A percentile compares a stretch with the other conserved stretches of the same genome.
phyloP scores from a whole-genome alignment of 1,140 invertebrate genomes.

The Cotesia vestalis region DNA sequence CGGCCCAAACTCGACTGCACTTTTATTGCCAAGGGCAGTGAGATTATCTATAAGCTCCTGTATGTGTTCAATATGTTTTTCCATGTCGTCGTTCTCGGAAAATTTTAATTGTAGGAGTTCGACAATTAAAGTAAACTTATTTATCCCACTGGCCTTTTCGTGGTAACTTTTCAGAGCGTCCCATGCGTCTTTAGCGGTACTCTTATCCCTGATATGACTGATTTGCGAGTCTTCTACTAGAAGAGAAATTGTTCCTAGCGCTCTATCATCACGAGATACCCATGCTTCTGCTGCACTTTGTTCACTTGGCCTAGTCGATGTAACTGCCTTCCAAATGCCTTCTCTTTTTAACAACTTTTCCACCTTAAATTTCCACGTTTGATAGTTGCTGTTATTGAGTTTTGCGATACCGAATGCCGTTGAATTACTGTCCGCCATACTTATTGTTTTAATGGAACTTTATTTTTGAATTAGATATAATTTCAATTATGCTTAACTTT shows the following conservation, averaged over 20 bases:
- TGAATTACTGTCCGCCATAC: too few species aligned
- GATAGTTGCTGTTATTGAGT: constrained; percentile 31
- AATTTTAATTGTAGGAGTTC: too few species aligned
- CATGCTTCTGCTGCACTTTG: neutral
- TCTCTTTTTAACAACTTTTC: constrained; percentile 35
- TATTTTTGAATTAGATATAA: too few species aligned
- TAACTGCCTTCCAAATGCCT: constrained; percentile 34
- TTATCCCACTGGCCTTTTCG: neutral
- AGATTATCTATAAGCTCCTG: too few species aligned
- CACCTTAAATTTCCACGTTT: constrained; percentile 40
- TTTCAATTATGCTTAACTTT: too few species aligned
- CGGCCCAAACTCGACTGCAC: too few species aligned
- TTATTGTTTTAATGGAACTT: too few species aligned
- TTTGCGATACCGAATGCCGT: neutral
- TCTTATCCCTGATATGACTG: constrained; percentile 16
- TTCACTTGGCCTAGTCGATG: neutral
- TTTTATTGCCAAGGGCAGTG: too few species aligned
- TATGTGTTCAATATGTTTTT: too few species aligned
- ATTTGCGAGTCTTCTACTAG: constrained; percentile 34
- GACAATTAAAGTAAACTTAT: too few species aligned
- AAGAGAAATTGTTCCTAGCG: constrained; percentile 30
- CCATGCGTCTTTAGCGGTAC: constrained; percentile 32
- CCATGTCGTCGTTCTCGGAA: too few species aligned
- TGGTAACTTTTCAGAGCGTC: constrained; percentile 26
- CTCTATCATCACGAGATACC: constrained; percentile 10